Evolutionary conservation across 2,113 vertebrate genomes (phyloP).

Genomic region (Pyxicephalus adspersus): DNA sequence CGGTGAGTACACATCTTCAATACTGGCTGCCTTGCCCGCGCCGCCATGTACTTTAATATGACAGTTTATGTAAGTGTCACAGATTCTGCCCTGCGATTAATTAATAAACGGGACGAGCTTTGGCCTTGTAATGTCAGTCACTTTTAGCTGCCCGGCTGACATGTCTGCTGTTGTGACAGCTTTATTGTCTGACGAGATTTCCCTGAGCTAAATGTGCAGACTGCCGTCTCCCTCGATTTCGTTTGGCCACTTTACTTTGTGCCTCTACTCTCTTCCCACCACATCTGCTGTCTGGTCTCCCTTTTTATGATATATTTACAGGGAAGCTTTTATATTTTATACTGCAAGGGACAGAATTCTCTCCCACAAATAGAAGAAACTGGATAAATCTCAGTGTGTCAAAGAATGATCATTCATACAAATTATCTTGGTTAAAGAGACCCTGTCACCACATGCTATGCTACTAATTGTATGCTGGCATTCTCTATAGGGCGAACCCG

Average conservation of each 20-base stretch:
- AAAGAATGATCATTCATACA: too few relatives aligned
- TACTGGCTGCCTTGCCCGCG: not conserved
- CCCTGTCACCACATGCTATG: too few relatives aligned
- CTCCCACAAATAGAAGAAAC: too few relatives aligned
- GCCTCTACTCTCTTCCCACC: not conserved
- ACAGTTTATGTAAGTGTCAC: not conserved
- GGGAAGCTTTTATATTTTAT: too few relatives aligned
- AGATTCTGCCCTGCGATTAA: not conserved
- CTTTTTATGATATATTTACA: too few relatives aligned
- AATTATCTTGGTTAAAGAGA: too few relatives aligned
- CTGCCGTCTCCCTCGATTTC: not conserved
- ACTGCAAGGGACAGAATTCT: too few relatives aligned
- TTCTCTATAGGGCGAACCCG: too few relatives aligned
- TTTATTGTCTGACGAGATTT: constrained; percentile 15
- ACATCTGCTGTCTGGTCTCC: not conserved
- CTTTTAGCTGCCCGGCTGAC: constrained; percentile 2
- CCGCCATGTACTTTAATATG: not conserved
- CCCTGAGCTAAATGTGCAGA: constrained; percentile 17
- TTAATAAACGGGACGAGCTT: not conserved
- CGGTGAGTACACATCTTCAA: constrained; percentile 72
- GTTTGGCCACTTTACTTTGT: not conserved
- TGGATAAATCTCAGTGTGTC: too few relatives aligned
- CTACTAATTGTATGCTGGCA: too few relatives aligned
- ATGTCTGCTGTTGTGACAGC: constrained; percentile 34
- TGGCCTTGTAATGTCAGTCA: constrained; percentile 14